These are phyloP conservation scores for Archocentrus centrarchus DNA, from an alignment of 2,113 vertebrate species.

Conservation along the genomic window DNA sequence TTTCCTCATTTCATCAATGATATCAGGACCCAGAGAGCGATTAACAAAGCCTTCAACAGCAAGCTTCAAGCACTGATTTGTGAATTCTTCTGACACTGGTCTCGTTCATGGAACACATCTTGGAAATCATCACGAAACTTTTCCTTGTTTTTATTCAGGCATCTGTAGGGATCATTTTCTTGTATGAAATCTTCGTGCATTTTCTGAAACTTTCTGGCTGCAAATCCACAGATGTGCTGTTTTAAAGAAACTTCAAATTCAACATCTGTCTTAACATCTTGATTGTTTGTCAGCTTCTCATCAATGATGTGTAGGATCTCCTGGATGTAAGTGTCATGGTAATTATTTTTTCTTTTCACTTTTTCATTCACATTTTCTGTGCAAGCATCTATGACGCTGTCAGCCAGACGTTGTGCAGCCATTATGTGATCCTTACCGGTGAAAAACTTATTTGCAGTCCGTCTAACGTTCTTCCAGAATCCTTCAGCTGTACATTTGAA, in stretches of 20 bases:
- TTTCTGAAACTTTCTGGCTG: constrained; percentile 50
- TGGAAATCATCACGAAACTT: constrained; percentile 51
- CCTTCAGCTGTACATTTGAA: background rate
- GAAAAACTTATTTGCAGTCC: fast-evolving
- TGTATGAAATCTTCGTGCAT: constrained; percentile 35
- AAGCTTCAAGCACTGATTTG: constrained; percentile 49
- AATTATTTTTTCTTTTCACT: constrained; percentile 18
- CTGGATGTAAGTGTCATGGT: constrained; percentile 59
- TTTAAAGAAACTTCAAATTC: constrained; percentile 70
- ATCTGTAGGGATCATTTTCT: constrained; percentile 57
- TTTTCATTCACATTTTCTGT: fast-evolving
- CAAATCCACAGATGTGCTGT: constrained; percentile 67
- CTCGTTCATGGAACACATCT: constrained; percentile 63
- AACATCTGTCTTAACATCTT: fast-evolving
- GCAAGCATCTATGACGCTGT: constrained; percentile 24
- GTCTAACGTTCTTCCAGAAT: fast-evolving
- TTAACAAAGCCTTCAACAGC: constrained; percentile 54
- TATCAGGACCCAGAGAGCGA: constrained; percentile 52
- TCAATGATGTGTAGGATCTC: constrained; percentile 68
- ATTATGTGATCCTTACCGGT: fast-evolving
- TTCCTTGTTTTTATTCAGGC: constrained; percentile 42
- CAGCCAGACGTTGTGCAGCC: background rate
- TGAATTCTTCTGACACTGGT: constrained; percentile 77
- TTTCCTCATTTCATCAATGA: constrained; percentile 63
- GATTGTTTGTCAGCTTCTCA: fast-evolving